Base-by-base conservation (phyloP, 2,113 vertebrate species). In the Corydoras sp. region DNA sequence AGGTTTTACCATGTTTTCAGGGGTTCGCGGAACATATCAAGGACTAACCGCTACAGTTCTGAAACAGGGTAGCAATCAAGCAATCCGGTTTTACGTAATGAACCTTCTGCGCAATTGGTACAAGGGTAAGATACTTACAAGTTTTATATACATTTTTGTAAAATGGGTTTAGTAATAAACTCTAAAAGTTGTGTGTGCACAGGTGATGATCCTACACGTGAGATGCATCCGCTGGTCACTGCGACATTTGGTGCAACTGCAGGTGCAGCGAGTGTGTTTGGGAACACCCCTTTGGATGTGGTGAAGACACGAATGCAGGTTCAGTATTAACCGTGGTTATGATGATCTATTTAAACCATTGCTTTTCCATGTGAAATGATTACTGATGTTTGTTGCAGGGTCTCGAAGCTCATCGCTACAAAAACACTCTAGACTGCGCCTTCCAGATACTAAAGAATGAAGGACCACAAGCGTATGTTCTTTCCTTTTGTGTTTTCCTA, bases 241-340 rank as follows among this genome's bases (percentile, higher is more conserved):
- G 91, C 90, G 0, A 76, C 83, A 65, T 92, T 92, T 50, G 89
- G 91, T 56, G 89, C 89, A 0, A 89, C 86, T 4, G 88, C 90
- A 0, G 91, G 91, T 32, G 91, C 92, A 0, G 90, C 89, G 12
- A 92, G 91, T 13, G 91, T 92, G 71, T 92, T 91, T 72, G 91
- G 89, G 70, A 93, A 92, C 49, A 91, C 90, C 0, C 91, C 91
- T n/a, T 74, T 93, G 12, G 91, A 92, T 73, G 91, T 91, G 29
- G 86, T 93, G 30, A 92, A 93, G 82, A 92, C 89, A 10, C 85
- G 91, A 77, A 92, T 92, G 91, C 91, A 92, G 91, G 91, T 92
- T 18, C 7, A 48, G 0, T 18, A 29, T 10, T 50, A 48, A 10
- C 15, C n/a, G n/a, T 59, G 24, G 31, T 55, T 14, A 12, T 6